Evolutionary conservation across 2,797 vertebrate genomes (phyloP).

Genomic region (Enteromius unitaeniatus): DNA sequence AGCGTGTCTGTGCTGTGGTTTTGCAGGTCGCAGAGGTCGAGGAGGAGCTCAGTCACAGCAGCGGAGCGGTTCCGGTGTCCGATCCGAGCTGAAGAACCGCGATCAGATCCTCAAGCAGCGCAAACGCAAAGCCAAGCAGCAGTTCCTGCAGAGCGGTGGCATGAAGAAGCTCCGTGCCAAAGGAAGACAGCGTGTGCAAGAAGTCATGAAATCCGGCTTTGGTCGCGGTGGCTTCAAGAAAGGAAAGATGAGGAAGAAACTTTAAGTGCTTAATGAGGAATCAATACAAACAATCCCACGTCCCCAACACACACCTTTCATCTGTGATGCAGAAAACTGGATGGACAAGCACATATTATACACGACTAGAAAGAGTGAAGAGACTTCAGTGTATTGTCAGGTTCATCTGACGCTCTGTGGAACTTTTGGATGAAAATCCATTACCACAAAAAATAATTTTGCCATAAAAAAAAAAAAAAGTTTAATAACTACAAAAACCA

Average conservation of each 20-base stretch:
- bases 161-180: slow-evolving; percentile 81
- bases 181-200: slow-evolving; percentile 76
- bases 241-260: slow-evolving; percentile 86
- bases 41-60: slow-evolving; percentile 15
- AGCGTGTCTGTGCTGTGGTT: too few relatives aligned
- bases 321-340: neutral
- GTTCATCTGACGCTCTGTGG: neutral
- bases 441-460: neutral
- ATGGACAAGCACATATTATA: neutral
- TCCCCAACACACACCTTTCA: neutral
- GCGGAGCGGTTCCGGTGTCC: slow-evolving; percentile 64
- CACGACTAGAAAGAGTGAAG: neutral
- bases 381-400: neutral
- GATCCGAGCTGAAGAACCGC: slow-evolving; percentile 86
- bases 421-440: neutral
- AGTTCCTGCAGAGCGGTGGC: slow-evolving; percentile 89
- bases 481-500: neutral
- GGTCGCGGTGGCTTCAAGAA: slow-evolving; percentile 83
- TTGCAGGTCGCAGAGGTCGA: slow-evolving; percentile 49
- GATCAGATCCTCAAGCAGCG: slow-evolving; percentile 94
- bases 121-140: slow-evolving; percentile 82
- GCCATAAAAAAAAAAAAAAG: too few relatives aligned
- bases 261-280: slow-evolving; percentile 70
- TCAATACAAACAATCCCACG: neutral
- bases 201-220: slow-evolving; percentile 87